Percentiles rank a stretch among this genome's conserved stretches.
Conservation (phyloP, 2,888 invertebrate species). For the Cheilosia soror region DNA sequence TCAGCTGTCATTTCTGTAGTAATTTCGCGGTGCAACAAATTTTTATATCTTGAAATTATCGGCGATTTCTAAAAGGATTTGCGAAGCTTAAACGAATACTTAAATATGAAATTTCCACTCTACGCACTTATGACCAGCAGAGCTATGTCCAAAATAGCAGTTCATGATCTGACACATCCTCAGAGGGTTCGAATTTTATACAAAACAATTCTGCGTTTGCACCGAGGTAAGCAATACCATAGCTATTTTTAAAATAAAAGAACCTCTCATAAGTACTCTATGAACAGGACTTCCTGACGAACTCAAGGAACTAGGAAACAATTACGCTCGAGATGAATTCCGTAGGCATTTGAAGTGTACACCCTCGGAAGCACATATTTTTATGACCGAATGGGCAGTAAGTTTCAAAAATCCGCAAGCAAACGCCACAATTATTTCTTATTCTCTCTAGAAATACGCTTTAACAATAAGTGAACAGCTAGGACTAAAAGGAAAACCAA, state of each 20-base stretch:
- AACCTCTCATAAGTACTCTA: background rate
- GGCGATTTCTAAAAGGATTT: constrained; percentile 2
- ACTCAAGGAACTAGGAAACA: constrained; percentile 89
- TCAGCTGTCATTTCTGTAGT: constrained; percentile 9
- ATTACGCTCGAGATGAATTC: constrained; percentile 93
- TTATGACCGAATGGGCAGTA: constrained; percentile 96
- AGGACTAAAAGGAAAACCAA: constrained; percentile 87
- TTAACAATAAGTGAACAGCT: constrained; percentile 90
- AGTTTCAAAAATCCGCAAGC: constrained; percentile 29
- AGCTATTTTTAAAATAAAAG: background rate
- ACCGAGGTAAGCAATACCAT: constrained; percentile 85
- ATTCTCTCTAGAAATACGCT: constrained; percentile 89
- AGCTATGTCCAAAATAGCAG: constrained; percentile 79
- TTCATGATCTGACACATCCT: constrained; percentile 84
- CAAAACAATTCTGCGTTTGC: constrained; percentile 91
- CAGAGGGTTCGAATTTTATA: constrained; percentile 89
- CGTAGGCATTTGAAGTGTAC: constrained; percentile 91
- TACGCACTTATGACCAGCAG: background rate
- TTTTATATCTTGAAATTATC: background rate
- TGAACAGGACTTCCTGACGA: constrained; percentile 87
- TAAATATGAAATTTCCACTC: background rate
- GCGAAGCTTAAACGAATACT: background rate
- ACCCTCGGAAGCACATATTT: constrained; percentile 88
- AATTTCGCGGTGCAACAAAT: background rate
- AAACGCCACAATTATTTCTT: background rate